Base-by-base conservation (phyloP, 2,113 vertebrate species). In the Bos taurus region DNA sequence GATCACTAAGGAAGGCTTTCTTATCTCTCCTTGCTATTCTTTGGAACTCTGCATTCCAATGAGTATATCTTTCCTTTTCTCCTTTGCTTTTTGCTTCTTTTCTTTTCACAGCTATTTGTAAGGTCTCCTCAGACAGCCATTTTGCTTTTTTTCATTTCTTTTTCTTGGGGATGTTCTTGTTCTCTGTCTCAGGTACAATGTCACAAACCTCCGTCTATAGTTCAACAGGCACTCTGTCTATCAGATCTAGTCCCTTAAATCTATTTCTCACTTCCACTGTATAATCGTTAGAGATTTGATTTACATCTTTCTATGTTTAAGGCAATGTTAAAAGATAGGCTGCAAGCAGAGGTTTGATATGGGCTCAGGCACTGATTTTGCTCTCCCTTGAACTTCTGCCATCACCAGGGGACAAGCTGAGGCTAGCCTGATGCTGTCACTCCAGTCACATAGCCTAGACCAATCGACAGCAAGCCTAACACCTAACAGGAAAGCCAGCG, bases 361-460 rank as follows among this genome's bases (percentile, higher is more conserved):
- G 50, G 48, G 7, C 46, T 33, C 64, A 10, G 21, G 6, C 10
- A 13, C 33, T 52, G 5, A 12, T 13, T 57, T 85, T 88, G 60
- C 60, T 43, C 21, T 81, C 40, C 56, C 36, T 56, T 43, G 21
- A 23, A 15, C 56, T 82, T 40, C n/a, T 84, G 46, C 33, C 56
- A 26, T 54, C 2, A 6, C n/a, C 25, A 6, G 33, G 33, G 78
- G 16, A 50, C 4, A 6, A 16, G 1, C 19, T 0, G 0, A 74
- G 13, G 25, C 10, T 16, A 54, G 36, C 52, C 19, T 17, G 11
- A 77, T 54, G 1, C 2, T 64, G 60, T 83, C 77, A 54, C 13
- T 54, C 48, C 3, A 56, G 36, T 67, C 21, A 57, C 23, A n/a
- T 21, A 82, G 36, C 25, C 50, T 50, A 60, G 10, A n/a, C 86